Evolutionary conservation across 2,888 invertebrate genomes (phyloP).

Genomic region (Melieria omissa): DNA sequence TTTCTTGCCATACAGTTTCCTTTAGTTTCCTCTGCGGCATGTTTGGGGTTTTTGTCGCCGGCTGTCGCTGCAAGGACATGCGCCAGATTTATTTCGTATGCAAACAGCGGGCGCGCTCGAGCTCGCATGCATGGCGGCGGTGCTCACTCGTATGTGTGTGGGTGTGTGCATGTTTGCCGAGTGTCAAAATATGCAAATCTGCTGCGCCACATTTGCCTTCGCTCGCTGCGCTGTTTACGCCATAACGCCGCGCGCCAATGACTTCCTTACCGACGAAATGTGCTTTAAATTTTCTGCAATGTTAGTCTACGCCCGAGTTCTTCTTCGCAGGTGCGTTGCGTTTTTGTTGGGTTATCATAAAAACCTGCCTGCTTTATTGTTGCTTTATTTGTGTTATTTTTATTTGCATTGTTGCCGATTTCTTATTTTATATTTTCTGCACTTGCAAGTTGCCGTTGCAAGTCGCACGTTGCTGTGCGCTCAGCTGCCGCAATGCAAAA

Average conservation of each 20-base stretch:
- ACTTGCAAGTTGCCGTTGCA: no score
- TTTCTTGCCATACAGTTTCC: no score
- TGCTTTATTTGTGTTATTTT: not conserved
- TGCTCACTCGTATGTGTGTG: constrained; percentile 42
- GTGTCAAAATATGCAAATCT: constrained; percentile 55
- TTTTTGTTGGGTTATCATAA: not conserved
- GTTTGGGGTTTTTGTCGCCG: no score
- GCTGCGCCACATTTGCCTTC: constrained; percentile 37
- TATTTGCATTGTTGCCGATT: not conserved
- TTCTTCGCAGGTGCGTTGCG: not conserved
- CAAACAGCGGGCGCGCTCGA: constrained; percentile 44
- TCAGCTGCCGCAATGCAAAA: no score
- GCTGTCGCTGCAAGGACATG: not conserved
- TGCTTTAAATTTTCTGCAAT: not conserved
- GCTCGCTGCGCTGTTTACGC: not conserved
- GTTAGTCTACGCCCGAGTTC: no score
- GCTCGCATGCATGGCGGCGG: constrained; percentile 29
- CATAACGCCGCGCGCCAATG: not conserved
- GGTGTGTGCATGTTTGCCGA: not conserved
- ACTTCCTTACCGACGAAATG: constrained; percentile 15
- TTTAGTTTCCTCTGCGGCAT: no score
- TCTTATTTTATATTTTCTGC: no score
- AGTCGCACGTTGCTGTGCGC: no score
- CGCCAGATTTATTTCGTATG: constrained; percentile 24
- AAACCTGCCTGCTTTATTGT: constrained; percentile 4